phyloP scores from a whole-genome alignment of 64 coral and sea anemone species.

The Dendronephthya gigantea region DNA sequence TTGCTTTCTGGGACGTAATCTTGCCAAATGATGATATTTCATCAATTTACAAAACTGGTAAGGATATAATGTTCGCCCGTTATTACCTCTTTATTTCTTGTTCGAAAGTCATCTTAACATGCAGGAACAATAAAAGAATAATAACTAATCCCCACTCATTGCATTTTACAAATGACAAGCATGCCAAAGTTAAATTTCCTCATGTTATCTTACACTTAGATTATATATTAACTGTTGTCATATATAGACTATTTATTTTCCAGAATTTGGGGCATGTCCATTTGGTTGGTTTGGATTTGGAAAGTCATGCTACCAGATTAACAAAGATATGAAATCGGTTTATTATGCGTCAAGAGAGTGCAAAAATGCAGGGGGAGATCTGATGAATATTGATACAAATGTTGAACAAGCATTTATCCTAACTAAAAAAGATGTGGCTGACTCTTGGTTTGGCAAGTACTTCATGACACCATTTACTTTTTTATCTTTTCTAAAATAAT shows the following conservation, averaged over 20 bases:
- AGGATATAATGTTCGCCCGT: neutral
- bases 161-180: too few relatives aligned
- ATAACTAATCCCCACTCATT: too few relatives aligned
- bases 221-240: too few relatives aligned
- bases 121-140: too few relatives aligned
- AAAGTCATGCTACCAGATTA: conserved; percentile 14
- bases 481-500: too few relatives aligned
- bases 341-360: neutral
- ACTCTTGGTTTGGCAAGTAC: neutral
- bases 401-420: neutral
- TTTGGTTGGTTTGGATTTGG: neutral
- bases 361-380: neutral
- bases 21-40: neutral
- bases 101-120: too few relatives aligned
- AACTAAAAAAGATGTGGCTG: neutral
- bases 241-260: neutral
- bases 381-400: neutral
- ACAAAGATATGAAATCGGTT: neutral
- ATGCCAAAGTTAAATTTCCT: too few relatives aligned
- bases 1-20: neutral
- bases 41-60: neutral
- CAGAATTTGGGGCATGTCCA: conserved; percentile 6
- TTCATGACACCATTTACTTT: too few relatives aligned
- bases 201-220: too few relatives aligned
- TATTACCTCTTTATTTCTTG: too few relatives aligned